Evolutionary conservation across 1,140 invertebrate genomes (phyloP).

Genomic region (Solenopsis fugax): DNA sequence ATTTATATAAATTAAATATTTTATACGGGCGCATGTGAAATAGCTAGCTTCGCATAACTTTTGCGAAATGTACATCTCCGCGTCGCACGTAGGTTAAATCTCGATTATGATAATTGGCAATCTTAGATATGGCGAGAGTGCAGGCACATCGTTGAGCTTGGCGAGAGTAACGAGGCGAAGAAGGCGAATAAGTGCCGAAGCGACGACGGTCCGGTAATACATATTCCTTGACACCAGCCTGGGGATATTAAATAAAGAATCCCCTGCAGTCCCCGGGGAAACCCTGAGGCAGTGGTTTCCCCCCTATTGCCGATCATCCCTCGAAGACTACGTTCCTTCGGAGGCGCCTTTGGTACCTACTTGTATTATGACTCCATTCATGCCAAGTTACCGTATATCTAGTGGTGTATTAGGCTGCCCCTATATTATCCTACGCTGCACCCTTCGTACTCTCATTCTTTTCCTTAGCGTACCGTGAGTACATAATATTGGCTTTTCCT

Average conservation of each 20-base stretch:
- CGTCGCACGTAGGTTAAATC: constrained; percentile 4
- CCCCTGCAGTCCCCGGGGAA: constrained; percentile 75
- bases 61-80: not conserved
- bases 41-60: not conserved
- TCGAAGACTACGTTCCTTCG: constrained; percentile 72
- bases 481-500: constrained; percentile 48
- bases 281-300: constrained; percentile 69
- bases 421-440: constrained; percentile 45
- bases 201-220: constrained; percentile 71
- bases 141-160: constrained; percentile 19
- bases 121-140: constrained; percentile 21
- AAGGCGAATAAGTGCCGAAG: constrained; percentile 68
- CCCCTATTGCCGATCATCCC: constrained; percentile 76
- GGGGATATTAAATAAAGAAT: constrained; percentile 83
- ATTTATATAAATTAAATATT: not conserved
- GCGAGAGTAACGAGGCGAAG: constrained; percentile 50
- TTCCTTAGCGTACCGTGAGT: not conserved
- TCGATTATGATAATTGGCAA: constrained; percentile 25
- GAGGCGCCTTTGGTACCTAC: constrained; percentile 68
- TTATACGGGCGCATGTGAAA: not conserved
- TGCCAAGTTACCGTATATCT: constrained; percentile 79
- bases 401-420: constrained; percentile 65
- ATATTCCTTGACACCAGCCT: constrained; percentile 82
- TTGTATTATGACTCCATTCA: constrained; percentile 78
- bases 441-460: constrained; percentile 34